Conservation (phyloP, 2,888 invertebrate genomes). For the Arenicola marina region DNA sequence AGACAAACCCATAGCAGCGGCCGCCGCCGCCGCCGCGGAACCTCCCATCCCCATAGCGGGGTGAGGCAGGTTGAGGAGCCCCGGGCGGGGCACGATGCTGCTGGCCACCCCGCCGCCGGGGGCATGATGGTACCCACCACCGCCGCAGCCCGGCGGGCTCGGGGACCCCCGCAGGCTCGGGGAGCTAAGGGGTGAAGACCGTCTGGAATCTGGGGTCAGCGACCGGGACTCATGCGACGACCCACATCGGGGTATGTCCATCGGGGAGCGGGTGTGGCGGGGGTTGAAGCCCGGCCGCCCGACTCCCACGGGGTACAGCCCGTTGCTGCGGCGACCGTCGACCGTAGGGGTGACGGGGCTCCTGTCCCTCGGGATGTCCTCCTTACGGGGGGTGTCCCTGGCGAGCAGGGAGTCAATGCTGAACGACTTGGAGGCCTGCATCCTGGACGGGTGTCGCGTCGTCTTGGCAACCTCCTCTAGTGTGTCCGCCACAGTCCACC, state of each 20-base stretch:
- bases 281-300: neutral
- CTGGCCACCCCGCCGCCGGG: neutral
- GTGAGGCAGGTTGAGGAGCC: neutral
- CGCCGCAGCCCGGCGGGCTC: neutral
- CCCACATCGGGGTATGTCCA: no score
- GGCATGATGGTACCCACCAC: neutral
- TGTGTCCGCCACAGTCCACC: no score
- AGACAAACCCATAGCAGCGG: neutral
- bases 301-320: slow-evolving; percentile 1
- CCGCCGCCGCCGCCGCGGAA: neutral
- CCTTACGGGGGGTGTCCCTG: slow-evolving; percentile 55
- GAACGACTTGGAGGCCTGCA: slow-evolving; percentile 70
- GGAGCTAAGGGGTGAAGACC: neutral
- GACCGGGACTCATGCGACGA: no score
- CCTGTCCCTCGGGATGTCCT: neutral
- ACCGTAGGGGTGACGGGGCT: neutral
- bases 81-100: slow-evolving; percentile 9
- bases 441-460: no score
- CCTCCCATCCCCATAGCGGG: neutral
- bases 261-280: neutral
- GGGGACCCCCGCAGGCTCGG: neutral
- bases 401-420: slow-evolving; percentile 88
- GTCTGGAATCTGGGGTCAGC: neutral
- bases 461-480: no score
- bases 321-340: neutral